Evolutionary conservation across 2,797 vertebrate genomes (phyloP).

Genomic region (Acrossocheilus fasciatus): DNA sequence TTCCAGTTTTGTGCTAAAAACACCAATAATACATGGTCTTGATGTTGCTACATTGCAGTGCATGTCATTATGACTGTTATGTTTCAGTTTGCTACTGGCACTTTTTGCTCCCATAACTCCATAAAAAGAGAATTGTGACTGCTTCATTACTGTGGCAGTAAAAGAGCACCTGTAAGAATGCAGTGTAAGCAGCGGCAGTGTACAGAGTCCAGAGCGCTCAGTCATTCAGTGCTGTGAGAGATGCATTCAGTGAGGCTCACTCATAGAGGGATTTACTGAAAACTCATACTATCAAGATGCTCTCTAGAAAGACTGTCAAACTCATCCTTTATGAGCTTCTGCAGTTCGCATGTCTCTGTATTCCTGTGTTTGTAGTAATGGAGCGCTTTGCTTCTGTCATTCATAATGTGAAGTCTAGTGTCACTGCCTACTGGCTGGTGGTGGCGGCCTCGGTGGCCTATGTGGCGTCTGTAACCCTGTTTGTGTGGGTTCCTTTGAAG

Average conservation of each 20-base stretch:
- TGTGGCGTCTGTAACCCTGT: slow-evolving; percentile 78
- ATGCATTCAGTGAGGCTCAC: slow-evolving; percentile 56
- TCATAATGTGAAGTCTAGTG: slow-evolving; percentile 21
- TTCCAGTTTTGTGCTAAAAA: not conserved
- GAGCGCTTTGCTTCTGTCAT: slow-evolving; percentile 74
- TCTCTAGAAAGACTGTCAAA: slow-evolving; percentile 77
- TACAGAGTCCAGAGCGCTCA: slow-evolving; percentile 78
- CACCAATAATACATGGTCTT: not conserved
- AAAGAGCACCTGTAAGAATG: slow-evolving; percentile 70
- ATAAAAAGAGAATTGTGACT: slow-evolving; percentile 72
- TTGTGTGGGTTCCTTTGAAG: slow-evolving; percentile 88
- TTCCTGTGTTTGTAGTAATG: slow-evolving; percentile 75
- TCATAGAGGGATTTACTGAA: slow-evolving; percentile 34
- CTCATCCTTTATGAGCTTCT: slow-evolving; percentile 80
- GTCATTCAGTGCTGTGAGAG: slow-evolving; percentile 47
- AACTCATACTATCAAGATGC: slow-evolving; percentile 61
- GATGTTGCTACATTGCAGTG: too few species aligned
- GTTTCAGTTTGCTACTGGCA: slow-evolving; percentile 4
- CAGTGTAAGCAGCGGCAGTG: slow-evolving; percentile 74
- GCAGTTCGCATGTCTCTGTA: slow-evolving; percentile 72
- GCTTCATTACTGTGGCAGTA: slow-evolving; percentile 72
- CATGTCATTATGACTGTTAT: not conserved
- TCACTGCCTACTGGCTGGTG: slow-evolving; percentile 81
- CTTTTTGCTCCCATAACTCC: slow-evolving; percentile 51
- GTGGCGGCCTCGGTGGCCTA: slow-evolving; percentile 83